A percentile compares a stretch with the other conserved stretches of the same genome.
phyloP scores from a whole-genome alignment of 2,113 vertebrate genomes.

The Leptobrachium ailaonicum region DNA sequence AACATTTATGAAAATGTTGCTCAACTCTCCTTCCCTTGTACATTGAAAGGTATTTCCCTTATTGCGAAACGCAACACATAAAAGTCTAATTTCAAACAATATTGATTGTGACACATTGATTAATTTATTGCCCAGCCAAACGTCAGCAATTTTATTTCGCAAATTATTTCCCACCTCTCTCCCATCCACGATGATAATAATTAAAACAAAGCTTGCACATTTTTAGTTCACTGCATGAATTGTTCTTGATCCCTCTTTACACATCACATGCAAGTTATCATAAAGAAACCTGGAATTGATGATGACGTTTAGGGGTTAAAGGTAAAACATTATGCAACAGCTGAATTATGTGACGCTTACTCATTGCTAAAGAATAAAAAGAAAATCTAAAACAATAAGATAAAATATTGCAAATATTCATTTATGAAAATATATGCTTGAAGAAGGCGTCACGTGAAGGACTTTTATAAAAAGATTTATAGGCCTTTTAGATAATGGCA shows the following conservation, averaged over 20 bases:
- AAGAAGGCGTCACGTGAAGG: no score
- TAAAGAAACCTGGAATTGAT: conserved; percentile 58
- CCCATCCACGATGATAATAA: not conserved
- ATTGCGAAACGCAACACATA: conserved; percentile 7
- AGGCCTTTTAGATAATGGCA: no score
- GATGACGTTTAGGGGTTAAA: conserved; percentile 65
- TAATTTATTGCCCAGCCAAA: conserved; percentile 14
- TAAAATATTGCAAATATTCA: no score
- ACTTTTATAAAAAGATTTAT: no score
- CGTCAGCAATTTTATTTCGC: not conserved
- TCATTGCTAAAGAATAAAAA: not conserved
- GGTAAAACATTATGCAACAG: conserved; percentile 67
- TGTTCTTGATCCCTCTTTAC: conserved; percentile 51
- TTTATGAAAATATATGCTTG: no score
- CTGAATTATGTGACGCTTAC: conserved; percentile 68
- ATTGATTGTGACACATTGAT: conserved; percentile 22
- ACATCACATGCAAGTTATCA: conserved; percentile 58
- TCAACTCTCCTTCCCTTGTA: not conserved
- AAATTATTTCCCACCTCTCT: not conserved
- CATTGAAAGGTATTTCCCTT: conserved; percentile 13
- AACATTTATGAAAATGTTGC: conserved; percentile 21
- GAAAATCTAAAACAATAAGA: no score
- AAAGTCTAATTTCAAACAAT: conserved; percentile 13
- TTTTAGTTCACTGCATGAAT: not conserved
- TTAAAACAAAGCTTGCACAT: not conserved